phyloP scores from a whole-genome alignment of 2,888 invertebrate species.

The Ectemnius cavifrons region DNA sequence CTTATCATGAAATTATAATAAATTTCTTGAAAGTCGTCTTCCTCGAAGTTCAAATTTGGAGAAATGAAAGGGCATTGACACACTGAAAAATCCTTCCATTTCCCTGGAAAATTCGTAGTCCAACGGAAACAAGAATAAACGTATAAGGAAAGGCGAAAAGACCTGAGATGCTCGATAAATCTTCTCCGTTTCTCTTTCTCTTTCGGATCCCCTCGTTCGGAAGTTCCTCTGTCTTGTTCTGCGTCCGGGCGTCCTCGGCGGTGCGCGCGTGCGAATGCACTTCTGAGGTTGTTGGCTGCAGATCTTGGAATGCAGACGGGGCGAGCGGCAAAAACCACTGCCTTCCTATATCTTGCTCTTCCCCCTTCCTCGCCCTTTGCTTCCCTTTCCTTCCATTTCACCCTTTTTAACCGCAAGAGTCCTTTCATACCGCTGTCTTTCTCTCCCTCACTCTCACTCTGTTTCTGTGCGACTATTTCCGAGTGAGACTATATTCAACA shows the following conservation, averaged over 20 bases:
- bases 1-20: too few species aligned
- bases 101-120: slow-evolving; percentile 3
- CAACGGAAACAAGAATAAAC: slow-evolving; percentile 6
- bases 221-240: slow-evolving; percentile 26
- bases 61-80: too few species aligned
- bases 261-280: slow-evolving; percentile 56
- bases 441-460: slow-evolving; percentile 17
- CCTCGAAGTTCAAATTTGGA: too few species aligned
- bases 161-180: slow-evolving; percentile 14
- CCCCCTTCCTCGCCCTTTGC: slow-evolving; percentile 25
- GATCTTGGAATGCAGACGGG: slow-evolving; percentile 68
- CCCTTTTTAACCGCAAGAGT: slow-evolving; percentile 18
- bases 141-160: slow-evolving; percentile 9
- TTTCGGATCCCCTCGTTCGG: slow-evolving; percentile 5
- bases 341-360: slow-evolving; percentile 54
- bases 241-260: slow-evolving; percentile 15
- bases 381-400: slow-evolving; percentile 21
- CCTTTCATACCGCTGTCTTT: background rate
- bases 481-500: too few species aligned
- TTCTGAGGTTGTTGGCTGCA: slow-evolving; percentile 69
- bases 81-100: background rate
- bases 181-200: slow-evolving; percentile 22
- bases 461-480: background rate
- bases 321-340: slow-evolving; percentile 62
- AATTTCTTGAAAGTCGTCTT: too few species aligned